Conservation (phyloP, 2,797 vertebrate genomes). For the Capromys pilorides region DNA sequence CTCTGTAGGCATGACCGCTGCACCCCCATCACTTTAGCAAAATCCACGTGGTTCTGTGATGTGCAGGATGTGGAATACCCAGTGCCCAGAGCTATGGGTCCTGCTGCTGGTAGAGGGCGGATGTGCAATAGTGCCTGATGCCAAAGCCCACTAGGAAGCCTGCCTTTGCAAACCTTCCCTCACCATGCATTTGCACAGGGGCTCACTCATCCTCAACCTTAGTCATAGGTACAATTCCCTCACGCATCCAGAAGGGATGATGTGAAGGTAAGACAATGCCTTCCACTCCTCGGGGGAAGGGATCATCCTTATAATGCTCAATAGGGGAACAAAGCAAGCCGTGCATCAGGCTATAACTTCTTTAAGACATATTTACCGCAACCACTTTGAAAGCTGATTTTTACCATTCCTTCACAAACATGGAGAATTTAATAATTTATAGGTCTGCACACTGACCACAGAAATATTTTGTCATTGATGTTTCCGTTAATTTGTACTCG, state of each 20-base stretch:
- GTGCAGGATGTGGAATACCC: not conserved
- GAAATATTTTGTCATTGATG: constrained; percentile 78
- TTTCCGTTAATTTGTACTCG: constrained; percentile 76
- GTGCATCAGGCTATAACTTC: constrained; percentile 36
- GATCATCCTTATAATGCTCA: constrained; percentile 5
- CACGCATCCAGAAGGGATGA: constrained; percentile 47
- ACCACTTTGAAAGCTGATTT: constrained; percentile 71
- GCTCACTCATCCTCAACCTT: constrained; percentile 2
- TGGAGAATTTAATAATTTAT: constrained; percentile 77
- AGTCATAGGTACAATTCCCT: not conserved
- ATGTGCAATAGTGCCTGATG: not conserved
- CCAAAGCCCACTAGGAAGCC: not conserved
- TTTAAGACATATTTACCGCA: constrained; percentile 69
- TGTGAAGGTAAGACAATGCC: constrained; percentile 27
- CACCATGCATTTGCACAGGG: not conserved
- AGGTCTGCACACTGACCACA: constrained; percentile 70
- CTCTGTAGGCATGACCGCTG: not conserved
- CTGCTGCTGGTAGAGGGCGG: not conserved
- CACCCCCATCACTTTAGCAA: not conserved
- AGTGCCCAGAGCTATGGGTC: not conserved
- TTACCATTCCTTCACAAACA: constrained; percentile 59
- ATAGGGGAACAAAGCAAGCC: constrained; percentile 51
- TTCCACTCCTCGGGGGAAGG: not conserved
- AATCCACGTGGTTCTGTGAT: not conserved
- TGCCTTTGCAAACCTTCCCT: not conserved